phyloP scores from a whole-genome alignment of 2,113 vertebrate species.

The Poicephalus gulielmi region DNA sequence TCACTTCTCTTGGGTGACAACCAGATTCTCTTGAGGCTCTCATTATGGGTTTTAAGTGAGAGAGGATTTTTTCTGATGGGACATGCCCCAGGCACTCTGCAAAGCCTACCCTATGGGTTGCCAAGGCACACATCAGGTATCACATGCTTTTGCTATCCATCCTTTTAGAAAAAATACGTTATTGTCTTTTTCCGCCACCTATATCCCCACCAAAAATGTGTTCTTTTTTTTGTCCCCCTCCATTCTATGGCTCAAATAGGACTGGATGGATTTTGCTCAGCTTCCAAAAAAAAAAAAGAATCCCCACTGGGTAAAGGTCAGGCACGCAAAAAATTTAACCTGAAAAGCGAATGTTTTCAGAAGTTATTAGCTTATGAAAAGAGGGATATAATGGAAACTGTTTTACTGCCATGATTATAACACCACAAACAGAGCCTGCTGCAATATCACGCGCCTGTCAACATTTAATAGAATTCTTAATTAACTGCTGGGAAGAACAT shows the following conservation, averaged over 20 bases:
- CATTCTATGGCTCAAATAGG: not conserved
- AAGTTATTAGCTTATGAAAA: slow-evolving; percentile 61
- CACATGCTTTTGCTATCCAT: not conserved
- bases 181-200: not conserved
- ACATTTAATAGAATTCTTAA: slow-evolving; percentile 59
- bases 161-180: not conserved
- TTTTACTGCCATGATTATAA: slow-evolving; percentile 61
- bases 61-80: not conserved
- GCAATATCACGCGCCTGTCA: slow-evolving; percentile 44
- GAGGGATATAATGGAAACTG: slow-evolving; percentile 46
- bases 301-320: not conserved
- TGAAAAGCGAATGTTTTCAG: slow-evolving; percentile 39
- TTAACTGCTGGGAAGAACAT: slow-evolving; percentile 28
- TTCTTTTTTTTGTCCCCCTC: not conserved
- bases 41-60: not conserved
- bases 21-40: not conserved
- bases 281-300: not conserved
- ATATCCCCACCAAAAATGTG: not conserved
- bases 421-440: slow-evolving; percentile 33
- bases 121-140: not conserved
- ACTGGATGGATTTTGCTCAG: not conserved
- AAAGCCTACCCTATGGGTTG: not conserved
- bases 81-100: not conserved
- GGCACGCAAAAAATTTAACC: not conserved
- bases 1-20: slow-evolving; percentile 1